Evolutionary conservation across 2,797 vertebrate genomes (phyloP).

Genomic region (Muscicapa comitata): DNA sequence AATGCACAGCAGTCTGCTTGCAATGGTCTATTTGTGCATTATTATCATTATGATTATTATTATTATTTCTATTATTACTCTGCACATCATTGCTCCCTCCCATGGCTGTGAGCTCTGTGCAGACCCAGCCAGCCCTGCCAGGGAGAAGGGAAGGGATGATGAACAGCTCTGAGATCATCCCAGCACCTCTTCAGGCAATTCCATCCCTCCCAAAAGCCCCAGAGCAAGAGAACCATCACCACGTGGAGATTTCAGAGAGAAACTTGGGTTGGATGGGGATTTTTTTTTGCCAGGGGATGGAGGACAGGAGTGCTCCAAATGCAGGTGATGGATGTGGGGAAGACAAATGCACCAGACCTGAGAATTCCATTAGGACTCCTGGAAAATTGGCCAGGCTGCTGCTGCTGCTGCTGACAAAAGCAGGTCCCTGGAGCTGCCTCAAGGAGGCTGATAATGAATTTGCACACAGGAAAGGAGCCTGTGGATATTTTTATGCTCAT

Average conservation of each 20-base stretch:
- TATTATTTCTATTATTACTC: neutral
- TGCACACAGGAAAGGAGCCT: neutral
- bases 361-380: neutral
- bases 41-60: neutral
- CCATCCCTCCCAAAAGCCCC: neutral
- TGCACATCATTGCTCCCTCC: neutral
- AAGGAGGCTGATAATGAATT: conserved; percentile 36
- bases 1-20: neutral
- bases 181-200: neutral
- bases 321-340: neutral
- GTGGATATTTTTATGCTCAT: neutral
- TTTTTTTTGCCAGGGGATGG: neutral
- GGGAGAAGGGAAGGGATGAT: fast-evolving
- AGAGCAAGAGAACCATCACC: neutral
- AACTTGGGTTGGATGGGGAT: neutral
- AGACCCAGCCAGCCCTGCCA: neutral
- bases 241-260: neutral
- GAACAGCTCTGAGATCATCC: neutral
- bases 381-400: conserved; percentile 2
- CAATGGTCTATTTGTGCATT: neutral
- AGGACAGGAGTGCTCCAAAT: fast-evolving
- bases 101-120: neutral
- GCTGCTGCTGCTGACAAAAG: neutral
- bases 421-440: neutral
- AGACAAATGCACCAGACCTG: neutral